These are phyloP conservation scores for Pseudomyrmex dendroicus DNA, from an alignment of 1,140 invertebrate genomes.

Conservation along the genomic window DNA sequence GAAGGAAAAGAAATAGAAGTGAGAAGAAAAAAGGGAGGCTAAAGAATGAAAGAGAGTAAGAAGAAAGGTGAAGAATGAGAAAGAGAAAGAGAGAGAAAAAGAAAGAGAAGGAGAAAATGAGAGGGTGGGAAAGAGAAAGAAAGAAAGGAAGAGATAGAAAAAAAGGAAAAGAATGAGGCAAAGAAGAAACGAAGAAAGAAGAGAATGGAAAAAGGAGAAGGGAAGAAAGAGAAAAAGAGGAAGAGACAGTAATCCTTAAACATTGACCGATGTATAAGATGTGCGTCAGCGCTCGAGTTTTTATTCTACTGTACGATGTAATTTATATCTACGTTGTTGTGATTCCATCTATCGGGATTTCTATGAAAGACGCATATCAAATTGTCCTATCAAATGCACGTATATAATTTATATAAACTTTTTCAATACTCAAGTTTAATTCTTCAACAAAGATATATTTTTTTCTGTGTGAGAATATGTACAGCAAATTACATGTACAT, in stretches of 20 bases:
- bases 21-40: background rate
- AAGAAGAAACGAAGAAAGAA: too few species aligned
- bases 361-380: background rate
- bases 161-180: background rate
- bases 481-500: background rate
- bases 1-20: background rate
- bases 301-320: constrained; percentile 42
- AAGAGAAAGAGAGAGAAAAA: background rate
- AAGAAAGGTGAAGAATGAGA: background rate
- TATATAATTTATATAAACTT: background rate
- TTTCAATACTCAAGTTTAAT: background rate
- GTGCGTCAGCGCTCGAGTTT: constrained; percentile 22
- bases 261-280: constrained; percentile 44
- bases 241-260: constrained; percentile 25
- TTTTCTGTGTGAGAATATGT: background rate
- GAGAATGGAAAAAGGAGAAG: background rate
- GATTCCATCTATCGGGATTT: constrained; percentile 20
- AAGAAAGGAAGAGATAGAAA: background rate
- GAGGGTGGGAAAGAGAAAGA: background rate
- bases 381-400: background rate
- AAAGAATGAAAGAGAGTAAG: too few species aligned
- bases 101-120: background rate
- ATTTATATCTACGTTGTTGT: constrained; percentile 19
- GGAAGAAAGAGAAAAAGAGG: background rate
- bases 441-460: too few species aligned